Percentiles rank a stretch among this genome's conserved stretches.
These are phyloP conservation scores for Sebastes trivittatus DNA, from an alignment of 2,797 vertebrate species.

Conservation along the genomic window DNA sequence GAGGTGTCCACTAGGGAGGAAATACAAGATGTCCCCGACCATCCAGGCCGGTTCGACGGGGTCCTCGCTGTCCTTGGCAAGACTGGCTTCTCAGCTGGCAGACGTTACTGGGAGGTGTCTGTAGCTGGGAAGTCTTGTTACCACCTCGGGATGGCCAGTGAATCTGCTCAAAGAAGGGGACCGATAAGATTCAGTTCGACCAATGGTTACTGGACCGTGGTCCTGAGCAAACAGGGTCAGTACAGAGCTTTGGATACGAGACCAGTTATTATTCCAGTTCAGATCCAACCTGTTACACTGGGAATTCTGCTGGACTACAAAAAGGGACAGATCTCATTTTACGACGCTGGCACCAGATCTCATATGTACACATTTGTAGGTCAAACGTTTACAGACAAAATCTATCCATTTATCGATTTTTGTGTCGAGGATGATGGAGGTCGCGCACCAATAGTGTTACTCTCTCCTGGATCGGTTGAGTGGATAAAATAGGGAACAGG, in stretches of 20 bases:
- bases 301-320: slow-evolving; percentile 67
- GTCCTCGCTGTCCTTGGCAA: slow-evolving; percentile 42
- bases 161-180: slow-evolving; percentile 56
- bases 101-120: slow-evolving; percentile 72
- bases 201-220: slow-evolving; percentile 62
- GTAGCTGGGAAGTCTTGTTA: slow-evolving; percentile 54
- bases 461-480: slow-evolving; percentile 29
- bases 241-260: background rate
- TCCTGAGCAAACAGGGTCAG: slow-evolving; percentile 20
- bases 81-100: slow-evolving; percentile 54
- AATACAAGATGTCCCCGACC: background rate
- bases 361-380: slow-evolving; percentile 53
- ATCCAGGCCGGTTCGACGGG: slow-evolving; percentile 48
- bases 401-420: slow-evolving; percentile 63
- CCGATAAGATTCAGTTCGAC: fast-evolving
- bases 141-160: slow-evolving; percentile 61
- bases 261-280: fast-evolving
- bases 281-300: slow-evolving; percentile 1
- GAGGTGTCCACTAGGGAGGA: background rate
- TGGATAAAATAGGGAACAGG: slow-evolving; percentile 46
- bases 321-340: slow-evolving; percentile 56
- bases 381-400: slow-evolving; percentile 28
- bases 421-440: slow-evolving; percentile 37
- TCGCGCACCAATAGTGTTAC: slow-evolving; percentile 15
- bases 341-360: slow-evolving; percentile 32